These are phyloP conservation scores for Eumeta japonica DNA, from an alignment of 1,140 invertebrate species.

Conservation along the genomic window DNA sequence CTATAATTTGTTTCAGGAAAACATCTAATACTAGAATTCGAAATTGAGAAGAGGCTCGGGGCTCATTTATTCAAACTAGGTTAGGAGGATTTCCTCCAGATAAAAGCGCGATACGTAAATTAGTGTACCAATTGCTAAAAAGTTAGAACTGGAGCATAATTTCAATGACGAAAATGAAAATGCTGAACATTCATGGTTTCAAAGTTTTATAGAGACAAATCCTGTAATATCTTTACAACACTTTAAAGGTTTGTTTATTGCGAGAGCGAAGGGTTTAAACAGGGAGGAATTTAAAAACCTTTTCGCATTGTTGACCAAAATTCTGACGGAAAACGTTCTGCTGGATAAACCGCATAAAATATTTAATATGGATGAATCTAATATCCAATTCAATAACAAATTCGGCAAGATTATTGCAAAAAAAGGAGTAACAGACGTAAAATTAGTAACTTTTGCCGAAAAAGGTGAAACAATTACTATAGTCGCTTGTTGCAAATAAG, in stretches of 20 bases:
- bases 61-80: conserved; percentile 12
- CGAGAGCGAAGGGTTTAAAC: conserved; percentile 13
- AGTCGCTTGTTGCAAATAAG: conserved; percentile 28
- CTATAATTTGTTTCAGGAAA: conserved; percentile 1
- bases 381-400: conserved; percentile 37
- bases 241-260: conserved; percentile 21
- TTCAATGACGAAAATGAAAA: conserved; percentile 19
- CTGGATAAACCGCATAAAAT: conserved; percentile 26
- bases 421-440: conserved; percentile 32
- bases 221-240: conserved; percentile 18
- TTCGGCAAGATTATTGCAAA: conserved; percentile 35
- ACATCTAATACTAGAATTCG: conserved; percentile 5
- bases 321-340: conserved; percentile 22
- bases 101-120: conserved; percentile 8
- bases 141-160: conserved; percentile 16
- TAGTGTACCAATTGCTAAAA: conserved; percentile 21
- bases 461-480: conserved; percentile 36
- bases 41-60: conserved; percentile 13
- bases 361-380: conserved; percentile 39
- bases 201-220: conserved; percentile 19
- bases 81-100: conserved; percentile 12
- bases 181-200: conserved; percentile 21
- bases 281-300: conserved; percentile 19
- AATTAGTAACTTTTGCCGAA: conserved; percentile 28
- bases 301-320: conserved; percentile 19